A percentile compares a stretch with the other conserved stretches of the same genome.
Evolutionary conservation across 2,113 vertebrate species (phyloP).

Genomic region (Dromiciops gliroides): DNA sequence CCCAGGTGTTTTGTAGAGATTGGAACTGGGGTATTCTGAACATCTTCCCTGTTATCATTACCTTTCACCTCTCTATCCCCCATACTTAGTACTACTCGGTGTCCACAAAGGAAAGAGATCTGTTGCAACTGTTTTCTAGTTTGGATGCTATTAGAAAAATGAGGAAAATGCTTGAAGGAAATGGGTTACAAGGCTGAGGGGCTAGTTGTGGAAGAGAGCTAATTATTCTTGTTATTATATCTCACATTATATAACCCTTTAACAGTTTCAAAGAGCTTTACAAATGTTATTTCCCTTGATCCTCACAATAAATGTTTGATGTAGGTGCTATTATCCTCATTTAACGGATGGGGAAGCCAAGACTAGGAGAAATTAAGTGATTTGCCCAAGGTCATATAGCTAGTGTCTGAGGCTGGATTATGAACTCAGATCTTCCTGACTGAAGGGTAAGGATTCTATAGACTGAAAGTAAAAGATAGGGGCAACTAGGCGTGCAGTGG

Average conservation of each 20-base stretch:
- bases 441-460: not conserved
- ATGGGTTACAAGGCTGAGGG: not conserved
- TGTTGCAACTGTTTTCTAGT: not conserved
- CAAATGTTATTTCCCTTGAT: not conserved
- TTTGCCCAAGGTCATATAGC: not conserved
- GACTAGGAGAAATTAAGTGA: not conserved
- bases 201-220: not conserved
- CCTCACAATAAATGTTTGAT: not conserved
- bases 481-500: too few species aligned
- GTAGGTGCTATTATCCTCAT: not conserved
- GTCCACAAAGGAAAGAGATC: not conserved
- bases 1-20: not conserved
- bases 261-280: not conserved
- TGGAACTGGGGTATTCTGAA: not conserved
- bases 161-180: constrained; percentile 9
- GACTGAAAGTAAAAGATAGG: not conserved
- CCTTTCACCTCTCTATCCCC: not conserved
- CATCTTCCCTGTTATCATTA: not conserved
- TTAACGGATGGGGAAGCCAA: not conserved
- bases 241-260: not conserved
- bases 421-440: not conserved
- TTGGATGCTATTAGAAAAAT: not conserved
- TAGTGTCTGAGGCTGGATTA: not conserved
- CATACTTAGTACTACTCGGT: not conserved
- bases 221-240: not conserved